Conservation (phyloP, 2,113 vertebrate genomes). For the Xiphophorus couchianus region DNA sequence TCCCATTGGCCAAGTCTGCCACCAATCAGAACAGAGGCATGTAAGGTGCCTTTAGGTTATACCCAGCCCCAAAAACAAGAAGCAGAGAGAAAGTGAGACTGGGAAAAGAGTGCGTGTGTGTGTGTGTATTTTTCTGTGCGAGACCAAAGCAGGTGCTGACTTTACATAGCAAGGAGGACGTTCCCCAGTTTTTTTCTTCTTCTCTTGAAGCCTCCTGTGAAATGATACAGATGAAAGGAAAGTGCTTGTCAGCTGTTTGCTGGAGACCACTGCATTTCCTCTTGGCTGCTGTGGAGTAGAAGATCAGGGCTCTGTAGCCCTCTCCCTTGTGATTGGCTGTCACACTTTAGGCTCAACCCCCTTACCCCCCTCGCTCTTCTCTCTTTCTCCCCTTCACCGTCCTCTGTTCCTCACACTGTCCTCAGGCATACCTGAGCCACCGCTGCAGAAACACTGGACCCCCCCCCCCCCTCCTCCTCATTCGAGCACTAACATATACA, state of each 20-base stretch:
- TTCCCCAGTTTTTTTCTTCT: slow-evolving; percentile 23
- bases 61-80: slow-evolving; percentile 81
- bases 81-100: slow-evolving; percentile 56
- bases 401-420: slow-evolving; percentile 57
- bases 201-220: slow-evolving; percentile 52
- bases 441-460: slow-evolving; percentile 71
- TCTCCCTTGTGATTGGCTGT: slow-evolving; percentile 65
- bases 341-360: slow-evolving; percentile 66
- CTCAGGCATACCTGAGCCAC: slow-evolving; percentile 80
- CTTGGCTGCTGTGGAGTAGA: slow-evolving; percentile 69
- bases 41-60: slow-evolving; percentile 87
- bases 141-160: slow-evolving; percentile 54
- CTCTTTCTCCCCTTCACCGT: slow-evolving; percentile 34
- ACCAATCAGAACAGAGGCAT: slow-evolving; percentile 83
- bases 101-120: slow-evolving; percentile 37
- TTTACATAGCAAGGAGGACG: slow-evolving; percentile 61
- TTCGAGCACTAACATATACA: slow-evolving; percentile 3
- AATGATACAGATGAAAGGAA: slow-evolving; percentile 63
- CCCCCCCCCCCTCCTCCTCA: slow-evolving; percentile 36
- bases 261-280: slow-evolving; percentile 71
- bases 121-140: slow-evolving; percentile 50
- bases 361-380: slow-evolving; percentile 38
- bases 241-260: slow-evolving; percentile 69
- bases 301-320: slow-evolving; percentile 53
- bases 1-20: slow-evolving; percentile 77